Evolutionary conservation across 2,888 invertebrate genomes (phyloP).

Genomic region (Drosophila rubida): DNA sequence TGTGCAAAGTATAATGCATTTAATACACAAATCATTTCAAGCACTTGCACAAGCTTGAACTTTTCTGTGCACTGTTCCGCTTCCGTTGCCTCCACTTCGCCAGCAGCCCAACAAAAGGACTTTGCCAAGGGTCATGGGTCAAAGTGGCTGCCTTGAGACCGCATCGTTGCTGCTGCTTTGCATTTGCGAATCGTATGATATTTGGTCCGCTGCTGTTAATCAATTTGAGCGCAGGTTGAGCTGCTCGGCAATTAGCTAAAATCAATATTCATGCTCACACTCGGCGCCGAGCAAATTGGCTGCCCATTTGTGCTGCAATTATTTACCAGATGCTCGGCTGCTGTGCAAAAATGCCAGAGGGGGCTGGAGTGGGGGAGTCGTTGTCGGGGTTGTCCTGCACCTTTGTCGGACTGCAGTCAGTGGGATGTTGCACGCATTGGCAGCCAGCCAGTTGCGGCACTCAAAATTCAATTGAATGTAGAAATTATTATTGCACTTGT

Average conservation of each 20-base stretch:
- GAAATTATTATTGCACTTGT: conserved; percentile 77
- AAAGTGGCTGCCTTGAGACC: conserved; percentile 28
- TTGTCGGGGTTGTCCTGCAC: conserved; percentile 7
- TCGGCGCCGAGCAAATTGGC: no score
- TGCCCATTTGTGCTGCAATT: conserved; percentile 65
- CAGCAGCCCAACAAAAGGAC: conserved; percentile 47
- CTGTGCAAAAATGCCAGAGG: conserved; percentile 42
- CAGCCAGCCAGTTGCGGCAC: conserved; percentile 55
- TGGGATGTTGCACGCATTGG: conserved; percentile 68
- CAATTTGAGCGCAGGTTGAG: neutral
- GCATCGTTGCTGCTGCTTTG: conserved; percentile 5
- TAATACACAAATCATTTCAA: neutral
- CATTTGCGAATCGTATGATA: neutral
- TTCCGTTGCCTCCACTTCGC: no score
- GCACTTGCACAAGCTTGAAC: neutral
- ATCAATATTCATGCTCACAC: neutral
- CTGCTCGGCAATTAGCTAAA: neutral
- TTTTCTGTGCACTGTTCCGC: conserved; percentile 31
- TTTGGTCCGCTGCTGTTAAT: neutral
- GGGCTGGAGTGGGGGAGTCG: conserved; percentile 7
- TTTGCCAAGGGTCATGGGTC: conserved; percentile 55
- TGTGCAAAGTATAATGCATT: no score
- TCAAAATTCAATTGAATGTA: conserved; percentile 73
- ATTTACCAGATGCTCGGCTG: conserved; percentile 68
- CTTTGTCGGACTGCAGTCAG: conserved; percentile 37